Evolutionary conservation across 2,888 invertebrate species (phyloP), one percentile per base, ranked within the genome.

Genomic region (Adelognathus sp.): DNA sequence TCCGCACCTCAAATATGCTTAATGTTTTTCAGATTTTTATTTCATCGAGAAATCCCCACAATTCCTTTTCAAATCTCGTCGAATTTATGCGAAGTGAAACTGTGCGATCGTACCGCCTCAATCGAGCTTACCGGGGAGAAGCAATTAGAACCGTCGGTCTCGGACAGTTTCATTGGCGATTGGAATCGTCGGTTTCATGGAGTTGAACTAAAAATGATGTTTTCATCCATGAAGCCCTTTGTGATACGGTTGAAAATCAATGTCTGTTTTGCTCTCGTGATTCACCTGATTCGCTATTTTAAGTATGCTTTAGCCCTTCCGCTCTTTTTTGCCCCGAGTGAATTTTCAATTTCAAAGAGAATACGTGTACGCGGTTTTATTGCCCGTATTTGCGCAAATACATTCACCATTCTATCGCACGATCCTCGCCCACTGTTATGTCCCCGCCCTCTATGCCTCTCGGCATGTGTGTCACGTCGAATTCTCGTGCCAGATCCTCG

Each of bases 311-410:
- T 60, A 21, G 9, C n/a, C 3, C 9, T 41, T 29, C 33, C 27
- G 3, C 3, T 31, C 16, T 18, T 71, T 27, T 44, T 33, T 14
- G 14, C 11, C 36, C 29, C 29, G 33, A 6, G 21, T 24, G 44
- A 58, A 69, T 58, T 58, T 69, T 44, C 56, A 33, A 58, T 69
- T 44, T 69, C 31, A 46, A 58, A 52, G 29, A 14, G 18, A 1
- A 24, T 36, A 14, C 69, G 44, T 69, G 41, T 41, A 56, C 67
- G 24, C 46, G 56, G 44, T 58, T 69, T 33, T 58, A 58, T 69
- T 58, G 56, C 58, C 46, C 69, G 44, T 46, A 41, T 69, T 21
- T 69, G 41, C 54, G 41, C n/a, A 31, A 58, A 46, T 58, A 44
- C 44, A 44, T 18, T 41, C 41, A 29, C 44, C 31, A 56, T 44